phyloP scores from a whole-genome alignment of 2,888 invertebrate species.

The Mactromeris polynyma region DNA sequence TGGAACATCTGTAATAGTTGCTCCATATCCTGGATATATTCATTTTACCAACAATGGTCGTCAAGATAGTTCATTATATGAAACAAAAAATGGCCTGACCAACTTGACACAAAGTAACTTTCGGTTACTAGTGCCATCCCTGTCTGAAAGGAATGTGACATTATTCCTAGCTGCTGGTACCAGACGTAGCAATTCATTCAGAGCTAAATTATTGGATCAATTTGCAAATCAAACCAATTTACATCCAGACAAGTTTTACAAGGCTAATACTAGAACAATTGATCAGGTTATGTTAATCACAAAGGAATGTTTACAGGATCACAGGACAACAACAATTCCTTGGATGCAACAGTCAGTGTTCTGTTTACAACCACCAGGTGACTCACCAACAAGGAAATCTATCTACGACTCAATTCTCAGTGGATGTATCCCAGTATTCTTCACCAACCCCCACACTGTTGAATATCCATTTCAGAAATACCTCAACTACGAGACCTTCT shows the following conservation, averaged over 20 bases:
- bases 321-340: constrained; percentile 69
- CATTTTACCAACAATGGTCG: constrained; percentile 66
- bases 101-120: constrained; percentile 43
- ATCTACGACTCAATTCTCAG: constrained; percentile 81
- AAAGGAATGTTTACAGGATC: constrained; percentile 59
- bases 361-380: constrained; percentile 83
- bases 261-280: neutral
- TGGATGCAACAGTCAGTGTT: constrained; percentile 82
- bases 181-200: constrained; percentile 73
- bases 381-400: constrained; percentile 83
- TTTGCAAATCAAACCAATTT: constrained; percentile 66
- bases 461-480: constrained; percentile 74
- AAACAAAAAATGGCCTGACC: constrained; percentile 32
- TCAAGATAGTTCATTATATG: constrained; percentile 30
- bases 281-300: constrained; percentile 67
- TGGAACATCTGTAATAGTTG: constrained; percentile 71
- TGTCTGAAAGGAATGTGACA: constrained; percentile 71
- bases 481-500: constrained; percentile 68
- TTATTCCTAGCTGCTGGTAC: constrained; percentile 76
- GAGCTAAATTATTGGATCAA: constrained; percentile 76
- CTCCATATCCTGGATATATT: constrained; percentile 82
- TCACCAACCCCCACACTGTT: constrained; percentile 55
- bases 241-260: constrained; percentile 56
- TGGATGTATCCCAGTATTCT: constrained; percentile 82
- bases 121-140: constrained; percentile 47